These are phyloP conservation scores for Diaperis boleti DNA, from an alignment of 2,888 invertebrate genomes.

Conservation along the genomic window DNA sequence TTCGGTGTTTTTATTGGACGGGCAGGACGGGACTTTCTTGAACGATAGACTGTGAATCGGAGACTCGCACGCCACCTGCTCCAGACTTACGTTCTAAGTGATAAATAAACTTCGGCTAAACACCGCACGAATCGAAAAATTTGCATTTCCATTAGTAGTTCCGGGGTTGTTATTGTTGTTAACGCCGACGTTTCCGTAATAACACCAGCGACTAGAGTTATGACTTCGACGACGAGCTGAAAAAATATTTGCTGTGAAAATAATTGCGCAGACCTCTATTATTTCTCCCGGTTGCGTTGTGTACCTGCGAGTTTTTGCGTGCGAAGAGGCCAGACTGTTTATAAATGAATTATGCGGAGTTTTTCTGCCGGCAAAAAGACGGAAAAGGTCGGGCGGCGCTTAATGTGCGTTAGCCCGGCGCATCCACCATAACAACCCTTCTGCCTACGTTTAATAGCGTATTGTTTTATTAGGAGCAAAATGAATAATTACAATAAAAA, in stretches of 20 bases:
- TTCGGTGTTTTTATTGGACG: slow-evolving; percentile 42
- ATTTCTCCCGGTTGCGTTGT: slow-evolving; percentile 17
- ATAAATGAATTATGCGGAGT: slow-evolving; percentile 17
- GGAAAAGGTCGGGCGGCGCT: too few relatives aligned
- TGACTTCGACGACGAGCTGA: slow-evolving; percentile 3
- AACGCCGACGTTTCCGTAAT: slow-evolving; percentile 1
- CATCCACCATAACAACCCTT: too few relatives aligned
- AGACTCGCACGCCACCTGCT: not conserved
- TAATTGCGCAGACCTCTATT: slow-evolving; percentile 17
- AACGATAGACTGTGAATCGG: slow-evolving; percentile 14
- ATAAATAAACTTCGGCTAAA: slow-evolving; percentile 29
- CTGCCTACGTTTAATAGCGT: too few relatives aligned
- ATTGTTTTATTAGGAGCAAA: too few relatives aligned
- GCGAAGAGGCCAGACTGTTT: slow-evolving; percentile 4
- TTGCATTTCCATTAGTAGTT: slow-evolving; percentile 35
- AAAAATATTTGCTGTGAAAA: slow-evolving; percentile 25
- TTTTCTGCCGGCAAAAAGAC: too few relatives aligned
- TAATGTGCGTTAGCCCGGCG: too few relatives aligned
- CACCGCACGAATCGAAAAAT: slow-evolving; percentile 31
- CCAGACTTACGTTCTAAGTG: slow-evolving; percentile 3
- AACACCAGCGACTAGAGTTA: not conserved
- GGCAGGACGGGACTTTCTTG: slow-evolving; percentile 2
- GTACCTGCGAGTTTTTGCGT: slow-evolving; percentile 2
- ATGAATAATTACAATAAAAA: too few relatives aligned
- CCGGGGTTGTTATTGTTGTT: slow-evolving; percentile 20